phyloP scores from a whole-genome alignment of 2,888 invertebrate genomes.

The Tuberolachnus salignus region DNA sequence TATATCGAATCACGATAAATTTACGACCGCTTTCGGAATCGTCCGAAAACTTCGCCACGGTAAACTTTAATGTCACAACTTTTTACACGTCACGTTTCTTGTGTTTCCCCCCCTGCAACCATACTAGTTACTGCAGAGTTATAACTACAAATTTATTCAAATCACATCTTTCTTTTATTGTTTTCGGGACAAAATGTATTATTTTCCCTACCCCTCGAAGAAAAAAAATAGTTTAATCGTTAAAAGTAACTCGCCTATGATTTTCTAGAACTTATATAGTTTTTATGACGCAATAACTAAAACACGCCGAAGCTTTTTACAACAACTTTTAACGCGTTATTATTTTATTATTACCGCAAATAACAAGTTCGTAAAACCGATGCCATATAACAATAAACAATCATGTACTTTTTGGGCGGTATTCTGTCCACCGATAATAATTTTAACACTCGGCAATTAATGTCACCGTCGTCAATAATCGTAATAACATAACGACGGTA shows the following conservation, averaged over 20 bases:
- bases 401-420: no score
- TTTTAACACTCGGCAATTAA: no score
- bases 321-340: background rate
- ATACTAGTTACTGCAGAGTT: constrained; percentile 24
- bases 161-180: constrained; percentile 4
- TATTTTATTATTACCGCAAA: background rate
- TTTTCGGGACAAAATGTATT: background rate
- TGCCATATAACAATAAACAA: background rate
- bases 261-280: background rate
- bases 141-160: constrained; percentile 49
- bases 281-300: background rate
- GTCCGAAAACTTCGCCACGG: constrained; percentile 44
- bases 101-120: background rate
- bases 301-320: background rate
- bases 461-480: no score
- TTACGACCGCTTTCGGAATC: constrained; percentile 52
- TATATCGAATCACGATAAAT: constrained; percentile 51
- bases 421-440: no score
- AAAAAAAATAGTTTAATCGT: constrained; percentile 1
- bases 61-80: constrained; percentile 50
- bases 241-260: background rate
- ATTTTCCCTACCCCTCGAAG: background rate
- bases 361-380: background rate
- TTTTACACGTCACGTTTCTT: constrained; percentile 24
- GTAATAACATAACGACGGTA: no score